Evolutionary conservation across 2,888 invertebrate species (phyloP), one percentile per base, ranked within the genome.

Genomic region (Zele albiditarsus): DNA sequence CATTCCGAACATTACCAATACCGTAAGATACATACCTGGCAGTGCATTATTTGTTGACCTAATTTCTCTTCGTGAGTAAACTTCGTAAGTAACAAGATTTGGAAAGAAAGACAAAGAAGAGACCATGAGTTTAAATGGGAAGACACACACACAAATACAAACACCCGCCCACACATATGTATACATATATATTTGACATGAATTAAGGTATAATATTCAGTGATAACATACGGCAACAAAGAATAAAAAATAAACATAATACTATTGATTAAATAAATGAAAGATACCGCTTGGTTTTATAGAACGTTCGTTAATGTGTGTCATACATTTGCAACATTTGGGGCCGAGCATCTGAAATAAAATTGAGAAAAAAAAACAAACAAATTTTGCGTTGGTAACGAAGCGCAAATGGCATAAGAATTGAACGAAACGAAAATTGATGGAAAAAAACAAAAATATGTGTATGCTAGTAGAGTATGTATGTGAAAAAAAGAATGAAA

Each of bases 261-360:
- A 83, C 82, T 83, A 85, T 82, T 84, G 78, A 82, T 80, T 80
- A 82, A 84, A 87, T 53, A 53, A 53, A 53, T 20, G 6, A n/a
- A 53, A 53, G 20, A 88, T 89, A 89, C 88, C 88, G 90, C 90
- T 90, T 90, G 89, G 89, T 90, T 90, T 89, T 89, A 86, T 71
- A 75, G 76, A 65, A 62, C 20, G 70, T 63, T 62, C 62, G 65
- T 28, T 77, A 74, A 75, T 66, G 62, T 33, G 78, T 73, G 76
- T 60, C 60, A 62, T 42, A 78, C 80, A 75, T 75, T n/a, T 71
- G 77, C 67, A 31, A 27, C 25, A 31, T 16, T 57, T 67, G 76
- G 53, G n/a, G 38, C 68, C 65, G 66, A 20, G 66, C 53, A 58
- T 72, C 33, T 72, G 31, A 38, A 16, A 38, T 33, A 53, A 68